Evolutionary conservation across 2,888 invertebrate species (phyloP), one percentile per base, ranked within the genome.

Genomic region (Melangyna quadrimaculata): DNA sequence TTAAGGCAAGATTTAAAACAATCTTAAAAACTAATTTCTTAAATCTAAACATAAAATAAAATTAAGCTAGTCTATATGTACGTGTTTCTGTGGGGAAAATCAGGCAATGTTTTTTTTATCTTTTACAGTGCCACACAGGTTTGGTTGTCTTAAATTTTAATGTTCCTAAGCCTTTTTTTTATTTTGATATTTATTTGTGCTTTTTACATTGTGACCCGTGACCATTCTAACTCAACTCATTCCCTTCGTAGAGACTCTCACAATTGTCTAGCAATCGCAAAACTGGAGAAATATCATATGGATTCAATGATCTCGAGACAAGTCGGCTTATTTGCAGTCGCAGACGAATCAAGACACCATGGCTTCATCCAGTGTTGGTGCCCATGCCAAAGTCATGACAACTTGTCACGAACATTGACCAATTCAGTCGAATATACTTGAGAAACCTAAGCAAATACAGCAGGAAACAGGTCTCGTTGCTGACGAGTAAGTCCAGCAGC

Each of bases 201-300:
- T 82, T 74, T 77, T 73, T 77, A 74, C 70, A 78, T 81, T 87
- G 78, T 81, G 81, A 78, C 80, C 51, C 35, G 9, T 22, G 53
- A 35, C n/a, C 10, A 10, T 29, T 29, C 86, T 91, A 96, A 93
- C 96, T 96, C 89, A 95, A 95, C 89, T 96, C 95, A 91, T 96
- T 96, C 3, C 96, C 96, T 92, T 97, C 97, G 91, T 97, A 97
- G 88, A 97, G 93, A 90, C 95, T 95, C 90, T 97, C 97, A 90
- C 97, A 97, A 88, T 95, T 95, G 91, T 96, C 96, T 87, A 98
- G 93, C 89, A 97, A 93, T 91, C 96, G 95, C 88, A 97, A 93
- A 78, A 98, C 96, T 51, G 97, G 97, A 89, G 95, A 96, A 89
- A 98, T 97, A 91, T 98, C 97, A 91, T 98, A 98, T 0, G 97